Evolutionary conservation across 1,140 invertebrate species (phyloP), one percentile per base, ranked within the genome.

Genomic region (Pantala flavescens): DNA sequence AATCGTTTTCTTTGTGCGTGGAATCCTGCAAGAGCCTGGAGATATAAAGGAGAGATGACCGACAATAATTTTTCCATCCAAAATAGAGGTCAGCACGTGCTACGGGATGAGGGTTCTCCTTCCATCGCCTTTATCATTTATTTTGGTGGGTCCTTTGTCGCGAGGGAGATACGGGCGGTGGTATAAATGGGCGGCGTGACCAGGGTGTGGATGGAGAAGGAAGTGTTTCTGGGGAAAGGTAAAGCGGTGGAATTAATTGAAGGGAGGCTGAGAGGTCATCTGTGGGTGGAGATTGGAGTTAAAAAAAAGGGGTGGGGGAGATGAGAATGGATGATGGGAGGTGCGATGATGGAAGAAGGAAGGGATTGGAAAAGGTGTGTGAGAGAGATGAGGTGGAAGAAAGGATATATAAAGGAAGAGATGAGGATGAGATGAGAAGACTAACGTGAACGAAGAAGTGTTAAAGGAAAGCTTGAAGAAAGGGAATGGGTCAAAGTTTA

Each of bases 401-500:
- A 19, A n/a, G n/a, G n/a, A n/a, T n/a, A n/a, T n/a, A n/a, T 19
- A 74, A 14, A 49, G 63, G 43, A 5, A 74, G 5, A 43, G 71
- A 19, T 24, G 19, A 23, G 49, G 42, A 19, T 0, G 42, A 24
- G 70, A 74, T 3, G 49, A 24, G 24, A 55, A 74, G 19, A n/a
- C 2, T 2, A 21, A 70, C 12, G 19, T 11, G 19, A 12, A 7
- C 2, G 19, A 21, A 23, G 12, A 2, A 70, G 2, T 21, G 2
- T 21, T 70, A 5, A 70, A 70, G 12, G 19, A 5, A 5, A 70
- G 21, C 10, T 73, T 23, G 7, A 19, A 73, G 23, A 16, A 36
- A 75, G 28, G 74, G 75, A 42, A 70, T 24, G 81, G 81, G 9
- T 81, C 81, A 0, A 78, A n/a, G n/a, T n/a, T n/a, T n/a, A n/a